phyloP scores from a whole-genome alignment of 2,113 vertebrate genomes.

The Silurus meridionalis region DNA sequence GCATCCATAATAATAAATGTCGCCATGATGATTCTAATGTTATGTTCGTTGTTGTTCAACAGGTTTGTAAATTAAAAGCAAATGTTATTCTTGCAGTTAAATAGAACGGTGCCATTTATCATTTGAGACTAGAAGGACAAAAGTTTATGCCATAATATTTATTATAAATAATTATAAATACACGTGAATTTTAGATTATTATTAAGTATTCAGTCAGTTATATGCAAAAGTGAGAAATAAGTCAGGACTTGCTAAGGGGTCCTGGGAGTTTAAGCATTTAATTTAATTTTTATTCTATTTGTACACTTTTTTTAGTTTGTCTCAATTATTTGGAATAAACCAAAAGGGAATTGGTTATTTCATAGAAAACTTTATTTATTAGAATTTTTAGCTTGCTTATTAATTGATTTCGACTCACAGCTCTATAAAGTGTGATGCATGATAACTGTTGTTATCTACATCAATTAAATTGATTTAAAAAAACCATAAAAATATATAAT shows the following conservation, averaged over 20 bases:
- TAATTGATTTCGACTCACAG: background rate
- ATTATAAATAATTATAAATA: background rate
- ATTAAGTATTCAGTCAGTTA: background rate
- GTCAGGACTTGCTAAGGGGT: background rate
- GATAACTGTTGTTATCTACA: background rate
- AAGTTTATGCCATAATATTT: background rate
- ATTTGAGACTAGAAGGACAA: background rate
- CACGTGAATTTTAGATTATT: background rate
- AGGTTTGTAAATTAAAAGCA: conserved; percentile 7
- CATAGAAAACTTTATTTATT: background rate
- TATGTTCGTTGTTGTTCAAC: conserved; percentile 29
- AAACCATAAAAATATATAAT: background rate
- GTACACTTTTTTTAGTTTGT: background rate
- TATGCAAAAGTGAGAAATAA: background rate
- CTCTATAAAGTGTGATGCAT: background rate
- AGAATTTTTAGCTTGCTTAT: background rate
- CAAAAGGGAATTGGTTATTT: background rate
- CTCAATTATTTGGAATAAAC: background rate
- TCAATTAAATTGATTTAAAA: too few species aligned
- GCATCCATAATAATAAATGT: conserved; percentile 9
- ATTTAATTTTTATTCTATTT: background rate
- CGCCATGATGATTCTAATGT: background rate
- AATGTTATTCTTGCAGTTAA: conserved; percentile 27
- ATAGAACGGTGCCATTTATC: conserved; percentile 6
- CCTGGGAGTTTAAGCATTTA: background rate